phyloP scores from a whole-genome alignment of 2,888 invertebrate genomes.

The Elysia crispata region DNA sequence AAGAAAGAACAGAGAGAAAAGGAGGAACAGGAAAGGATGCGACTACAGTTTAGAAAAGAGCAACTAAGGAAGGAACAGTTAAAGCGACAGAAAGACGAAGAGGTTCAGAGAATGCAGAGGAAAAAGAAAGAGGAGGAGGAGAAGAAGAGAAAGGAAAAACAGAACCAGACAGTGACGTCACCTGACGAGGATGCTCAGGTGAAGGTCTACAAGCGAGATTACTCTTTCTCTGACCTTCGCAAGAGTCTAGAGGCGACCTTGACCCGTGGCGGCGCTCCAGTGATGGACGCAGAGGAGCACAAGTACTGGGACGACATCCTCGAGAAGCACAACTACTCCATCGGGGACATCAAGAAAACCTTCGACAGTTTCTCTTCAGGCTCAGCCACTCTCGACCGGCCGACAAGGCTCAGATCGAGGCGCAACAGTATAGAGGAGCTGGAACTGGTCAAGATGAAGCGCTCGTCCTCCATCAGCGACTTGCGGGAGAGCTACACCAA shows the following conservation, averaged over 20 bases:
- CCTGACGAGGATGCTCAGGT: constrained; percentile 26
- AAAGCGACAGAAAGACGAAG: constrained; percentile 35
- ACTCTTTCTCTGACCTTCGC: constrained; percentile 36
- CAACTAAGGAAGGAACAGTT: constrained; percentile 34
- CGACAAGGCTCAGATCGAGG: neutral
- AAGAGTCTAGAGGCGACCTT: constrained; percentile 20
- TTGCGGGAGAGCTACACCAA: constrained; percentile 30
- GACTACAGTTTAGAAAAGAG: constrained; percentile 27
- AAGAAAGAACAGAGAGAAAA: constrained; percentile 13
- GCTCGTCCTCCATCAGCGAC: constrained; percentile 36
- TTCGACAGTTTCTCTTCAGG: neutral
- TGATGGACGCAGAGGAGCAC: constrained; percentile 20
- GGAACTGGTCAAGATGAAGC: constrained; percentile 14
- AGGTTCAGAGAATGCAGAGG: neutral
- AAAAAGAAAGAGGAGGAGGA: constrained; percentile 18
- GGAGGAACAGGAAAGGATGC: constrained; percentile 13
- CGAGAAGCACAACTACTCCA: constrained; percentile 43
- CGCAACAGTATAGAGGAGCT: constrained; percentile 35
- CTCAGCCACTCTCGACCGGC: constrained; percentile 3
- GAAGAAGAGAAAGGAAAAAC: neutral
- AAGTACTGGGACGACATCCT: constrained; percentile 46
- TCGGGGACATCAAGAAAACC: constrained; percentile 17
- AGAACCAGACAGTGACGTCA: neutral
- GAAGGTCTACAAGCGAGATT: constrained; percentile 45
- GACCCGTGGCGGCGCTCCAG: neutral